Evolutionary conservation across 2,797 vertebrate species (phyloP), one percentile per base, ranked within the genome.

Genomic region (Lepus oiostolus): DNA sequence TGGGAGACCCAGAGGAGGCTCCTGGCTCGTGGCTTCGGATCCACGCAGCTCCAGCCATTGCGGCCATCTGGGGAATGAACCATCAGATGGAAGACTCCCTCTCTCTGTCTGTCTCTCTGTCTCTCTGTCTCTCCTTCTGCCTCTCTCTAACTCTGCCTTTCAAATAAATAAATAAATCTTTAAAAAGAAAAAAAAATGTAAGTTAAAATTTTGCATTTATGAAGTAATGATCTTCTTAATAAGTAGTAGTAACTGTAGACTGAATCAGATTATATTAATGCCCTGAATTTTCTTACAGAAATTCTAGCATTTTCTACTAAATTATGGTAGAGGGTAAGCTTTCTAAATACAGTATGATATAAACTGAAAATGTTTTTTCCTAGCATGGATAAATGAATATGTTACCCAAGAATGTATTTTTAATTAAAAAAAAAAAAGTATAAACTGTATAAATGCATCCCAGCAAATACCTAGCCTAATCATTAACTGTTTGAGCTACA

Each of bases 221-320:
- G 60, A 95, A 74, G 7, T 85, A 63, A 70, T 47, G 2, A 82
- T 79, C 74, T 94, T 93, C 50, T 83, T 30, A 85, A 85, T 67
- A 10, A 91, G 32, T 14, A 67, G 60, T 75, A 70, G 13, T 91
- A 68, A 65, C 70, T 85, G 72, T 67, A 81, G 30, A 65, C 83
- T 62, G 89, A 91, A 85, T 81, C 22, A 71, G 28, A 50, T 12
- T 75, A 3, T 85, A n/a, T 28, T 54, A 60, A 70, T 81, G 1
- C 14, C 30, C 50, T 83, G 52, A 77, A 17, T 60, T 58, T 92
- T 89, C 68, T 86, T 88, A 68, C 24, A 92, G 52, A 87, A 87
- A 93, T 63, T 68, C 28, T 89, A 42, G 21, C 4, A 52, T 94
- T 91, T 74, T 89, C 42, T 74, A 79, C 2, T 52, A 87, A 95